These are phyloP conservation scores for Ploceus nigricollis DNA, from an alignment of 2,113 vertebrate genomes.

Conservation along the genomic window DNA sequence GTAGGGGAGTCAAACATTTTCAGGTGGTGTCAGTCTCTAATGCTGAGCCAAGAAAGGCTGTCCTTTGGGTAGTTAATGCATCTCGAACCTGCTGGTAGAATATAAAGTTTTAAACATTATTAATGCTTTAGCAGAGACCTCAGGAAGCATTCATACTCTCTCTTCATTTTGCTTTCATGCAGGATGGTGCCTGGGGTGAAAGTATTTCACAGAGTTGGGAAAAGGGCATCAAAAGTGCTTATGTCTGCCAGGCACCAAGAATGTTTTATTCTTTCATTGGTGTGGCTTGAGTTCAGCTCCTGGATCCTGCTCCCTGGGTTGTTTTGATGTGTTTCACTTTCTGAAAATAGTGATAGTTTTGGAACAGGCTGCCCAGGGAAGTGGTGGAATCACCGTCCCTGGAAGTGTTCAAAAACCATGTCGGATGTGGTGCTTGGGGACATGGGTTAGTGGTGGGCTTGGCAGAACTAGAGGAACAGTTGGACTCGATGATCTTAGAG, in stretches of 20 bases:
- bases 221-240: neutral
- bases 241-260: neutral
- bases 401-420: neutral
- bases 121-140: neutral
- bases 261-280: neutral
- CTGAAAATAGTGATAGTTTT: neutral
- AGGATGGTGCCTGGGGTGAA: neutral
- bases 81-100: neutral
- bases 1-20: slow-evolving; percentile 12
- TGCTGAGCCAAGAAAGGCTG: slow-evolving; percentile 12
- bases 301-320: neutral
- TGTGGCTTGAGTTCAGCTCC: neutral
- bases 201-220: neutral
- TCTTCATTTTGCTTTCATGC: neutral
- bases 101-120: neutral
- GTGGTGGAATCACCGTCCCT: neutral
- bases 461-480: neutral
- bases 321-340: neutral
- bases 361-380: neutral
- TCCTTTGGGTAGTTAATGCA: neutral
- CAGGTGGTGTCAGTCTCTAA: slow-evolving; percentile 40
- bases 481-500: neutral
- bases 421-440: neutral
- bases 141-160: neutral
- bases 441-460: neutral